These are phyloP conservation scores for Prochilodus magdalenae DNA, from an alignment of 2,113 vertebrate species.

Conservation along the genomic window DNA sequence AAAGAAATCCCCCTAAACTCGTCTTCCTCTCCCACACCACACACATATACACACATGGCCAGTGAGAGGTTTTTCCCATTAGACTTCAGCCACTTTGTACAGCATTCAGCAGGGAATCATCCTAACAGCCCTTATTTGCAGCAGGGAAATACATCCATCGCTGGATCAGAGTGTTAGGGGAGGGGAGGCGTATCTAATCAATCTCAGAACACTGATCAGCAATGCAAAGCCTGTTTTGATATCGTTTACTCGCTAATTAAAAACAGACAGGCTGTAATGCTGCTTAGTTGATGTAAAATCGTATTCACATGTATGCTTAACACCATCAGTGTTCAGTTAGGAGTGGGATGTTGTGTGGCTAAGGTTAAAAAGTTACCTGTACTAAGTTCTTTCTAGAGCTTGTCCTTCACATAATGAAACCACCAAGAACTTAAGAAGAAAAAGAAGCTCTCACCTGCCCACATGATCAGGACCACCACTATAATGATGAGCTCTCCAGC, in stretches of 20 bases:
- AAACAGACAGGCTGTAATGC: background rate
- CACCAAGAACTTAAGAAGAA: too few species aligned
- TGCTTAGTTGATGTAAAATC: background rate
- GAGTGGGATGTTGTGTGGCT: background rate
- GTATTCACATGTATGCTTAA: background rate
- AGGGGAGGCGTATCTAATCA: background rate
- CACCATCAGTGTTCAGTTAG: background rate
- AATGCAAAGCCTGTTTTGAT: background rate
- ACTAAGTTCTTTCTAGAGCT: background rate
- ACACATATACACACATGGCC: background rate
- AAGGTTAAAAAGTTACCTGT: background rate
- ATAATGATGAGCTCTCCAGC: slow-evolving; percentile 95
- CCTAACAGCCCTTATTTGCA: background rate
- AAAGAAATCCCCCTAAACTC: background rate
- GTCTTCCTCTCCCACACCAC: background rate
- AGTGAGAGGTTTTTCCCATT: slow-evolving; percentile 3
- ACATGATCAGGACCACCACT: slow-evolving; percentile 95
- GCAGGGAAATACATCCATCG: background rate
- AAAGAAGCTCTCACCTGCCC: slow-evolving; percentile 85
- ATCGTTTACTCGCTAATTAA: background rate
- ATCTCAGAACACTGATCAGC: background rate
- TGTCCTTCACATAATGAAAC: too few species aligned
- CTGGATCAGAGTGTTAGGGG: background rate
- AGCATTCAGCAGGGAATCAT: background rate
- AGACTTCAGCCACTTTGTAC: slow-evolving; percentile 1